Evolutionary conservation across 2,113 vertebrate species (phyloP).

Genomic region (Callospermophilus lateralis): DNA sequence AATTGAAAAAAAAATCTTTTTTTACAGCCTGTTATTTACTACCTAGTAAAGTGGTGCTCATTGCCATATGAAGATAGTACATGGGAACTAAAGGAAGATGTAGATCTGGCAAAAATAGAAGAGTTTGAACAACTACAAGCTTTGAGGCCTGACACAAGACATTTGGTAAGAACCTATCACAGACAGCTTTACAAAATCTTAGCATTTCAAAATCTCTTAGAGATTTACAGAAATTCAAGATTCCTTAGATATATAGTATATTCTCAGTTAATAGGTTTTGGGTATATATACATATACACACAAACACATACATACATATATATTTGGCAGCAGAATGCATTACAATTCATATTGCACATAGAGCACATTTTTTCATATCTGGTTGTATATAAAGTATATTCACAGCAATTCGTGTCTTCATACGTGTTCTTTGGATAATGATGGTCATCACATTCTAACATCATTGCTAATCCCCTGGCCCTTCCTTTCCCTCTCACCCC

Average conservation of each 20-base stretch:
- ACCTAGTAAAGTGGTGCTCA: slow-evolving; percentile 99
- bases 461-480: no score
- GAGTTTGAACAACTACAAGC: slow-evolving; percentile 99
- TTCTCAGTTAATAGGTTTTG: neutral
- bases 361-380: no score
- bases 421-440: no score
- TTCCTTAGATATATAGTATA: neutral
- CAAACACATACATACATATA: no score
- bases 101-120: slow-evolving; percentile 98
- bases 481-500: no score
- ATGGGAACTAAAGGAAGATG: slow-evolving; percentile 99
- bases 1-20: slow-evolving; percentile 71
- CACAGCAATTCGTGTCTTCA: no score
- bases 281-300: no score
- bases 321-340: no score
- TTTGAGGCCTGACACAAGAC: slow-evolving; percentile 93
- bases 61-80: slow-evolving; percentile 99
- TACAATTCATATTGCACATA: no score
- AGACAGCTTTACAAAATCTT: neutral
- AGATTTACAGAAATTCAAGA: neutral
- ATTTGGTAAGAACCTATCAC: slow-evolving; percentile 90
- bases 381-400: no score
- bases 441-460: no score
- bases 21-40: slow-evolving; percentile 98
- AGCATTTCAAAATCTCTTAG: neutral